phyloP scores from a whole-genome alignment of 2,797 vertebrate genomes.

The Neosilurus mollespiculum region DNA sequence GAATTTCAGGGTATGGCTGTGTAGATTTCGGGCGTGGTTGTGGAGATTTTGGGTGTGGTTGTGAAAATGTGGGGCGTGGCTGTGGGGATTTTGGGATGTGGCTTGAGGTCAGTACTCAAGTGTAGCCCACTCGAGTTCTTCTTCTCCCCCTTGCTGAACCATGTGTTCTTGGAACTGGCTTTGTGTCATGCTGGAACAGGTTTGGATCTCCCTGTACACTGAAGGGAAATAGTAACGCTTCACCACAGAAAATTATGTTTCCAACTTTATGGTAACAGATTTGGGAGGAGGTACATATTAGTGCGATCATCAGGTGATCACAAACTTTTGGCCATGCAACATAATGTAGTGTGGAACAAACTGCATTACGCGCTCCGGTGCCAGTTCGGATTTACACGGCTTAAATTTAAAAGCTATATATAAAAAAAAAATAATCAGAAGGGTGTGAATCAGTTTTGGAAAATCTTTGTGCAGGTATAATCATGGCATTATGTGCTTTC shows the following conservation, averaged over 20 bases:
- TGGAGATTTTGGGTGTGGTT: too few relatives aligned
- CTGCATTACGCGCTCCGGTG: slow-evolving; percentile 8
- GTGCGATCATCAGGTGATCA: background rate
- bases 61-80: too few relatives aligned
- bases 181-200: background rate
- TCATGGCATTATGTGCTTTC: slow-evolving; percentile 24
- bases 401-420: background rate
- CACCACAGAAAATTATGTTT: background rate
- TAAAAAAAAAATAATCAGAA: background rate
- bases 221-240: background rate
- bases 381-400: background rate
- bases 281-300: background rate
- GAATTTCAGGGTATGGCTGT: background rate
- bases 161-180: background rate
- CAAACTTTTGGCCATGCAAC: background rate
- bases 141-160: background rate
- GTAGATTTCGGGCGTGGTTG: too few relatives aligned
- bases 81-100: too few relatives aligned
- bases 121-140: background rate
- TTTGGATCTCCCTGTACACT: too few relatives aligned
- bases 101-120: too few relatives aligned
- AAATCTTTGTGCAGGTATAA: background rate
- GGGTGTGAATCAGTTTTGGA: background rate
- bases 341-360: background rate
- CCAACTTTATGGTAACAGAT: background rate